Evolutionary conservation across 2,113 vertebrate species (phyloP), one percentile per base, ranked within the genome.

Genomic region (Zapornia atra): DNA sequence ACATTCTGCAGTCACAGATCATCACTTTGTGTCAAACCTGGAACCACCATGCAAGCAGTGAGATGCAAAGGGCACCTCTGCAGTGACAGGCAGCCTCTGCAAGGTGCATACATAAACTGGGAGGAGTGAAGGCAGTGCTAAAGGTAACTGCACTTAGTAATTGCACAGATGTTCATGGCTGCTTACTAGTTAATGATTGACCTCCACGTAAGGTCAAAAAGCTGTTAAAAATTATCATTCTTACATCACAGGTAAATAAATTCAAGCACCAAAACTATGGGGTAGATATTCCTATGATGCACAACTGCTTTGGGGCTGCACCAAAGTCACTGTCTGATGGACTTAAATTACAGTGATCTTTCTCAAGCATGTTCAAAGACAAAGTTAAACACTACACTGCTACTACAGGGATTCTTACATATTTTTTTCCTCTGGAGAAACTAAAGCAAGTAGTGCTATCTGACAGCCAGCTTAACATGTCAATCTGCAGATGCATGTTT

Each of bases 101-200:
- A 79, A 33, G 6, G 15, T 28, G 24, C 42, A 51, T 4, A 9
- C 13, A 48, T 51, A 38, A 31, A 50, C 20, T 7, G 16, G 44
- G 59, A 83, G 36, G 54, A 94, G 25, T 33, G 44, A 65, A 85
- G 40, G 31, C 1, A 86, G 40, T 54, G 54, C 78, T 69, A 60
- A 86, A 81, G 15, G 10, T 77, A 72, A 81, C 40, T 78, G 19
- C 36, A 51, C 15, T 50, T 51, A 26, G 48, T 59, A 66, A 84
- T n/a, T 3, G 1, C 59, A 18, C 60, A 81, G 54, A 70, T 73
- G 51, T 46, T 92, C n/a, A 18, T 8, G 26, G 34, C 34, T 91
- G 28, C 65, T 72, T 44, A 57, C 38, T 76, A 68, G 88, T 84
- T 91, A 96, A 92, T 84, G 53, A 95, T 20, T 89, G 56, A 84